Conservation (phyloP, 2,113 vertebrate genomes). For the Larimichthys polyactis region DNA sequence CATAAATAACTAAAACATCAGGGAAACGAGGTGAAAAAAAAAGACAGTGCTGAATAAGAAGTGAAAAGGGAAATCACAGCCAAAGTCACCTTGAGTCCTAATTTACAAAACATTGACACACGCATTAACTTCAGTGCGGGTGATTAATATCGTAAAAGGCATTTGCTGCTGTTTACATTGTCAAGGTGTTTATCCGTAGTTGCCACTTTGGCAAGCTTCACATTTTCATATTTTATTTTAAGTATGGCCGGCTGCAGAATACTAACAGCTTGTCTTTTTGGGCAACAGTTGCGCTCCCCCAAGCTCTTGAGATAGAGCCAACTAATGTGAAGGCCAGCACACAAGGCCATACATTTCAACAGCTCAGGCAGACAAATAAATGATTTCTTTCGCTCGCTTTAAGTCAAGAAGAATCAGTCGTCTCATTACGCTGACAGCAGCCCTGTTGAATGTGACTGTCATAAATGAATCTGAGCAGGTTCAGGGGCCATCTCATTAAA, state of each 20-base stretch:
- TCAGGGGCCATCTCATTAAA: constrained; percentile 73
- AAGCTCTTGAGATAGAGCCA: constrained; percentile 53
- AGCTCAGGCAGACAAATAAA: constrained; percentile 33
- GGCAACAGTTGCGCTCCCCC: constrained; percentile 35
- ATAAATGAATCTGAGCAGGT: constrained; percentile 57
- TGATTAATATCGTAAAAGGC: constrained; percentile 59
- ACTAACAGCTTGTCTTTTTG: constrained; percentile 44
- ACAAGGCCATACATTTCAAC: constrained; percentile 6
- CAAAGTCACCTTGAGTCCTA: constrained; percentile 79
- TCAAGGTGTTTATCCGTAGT: constrained; percentile 56
- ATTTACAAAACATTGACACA: constrained; percentile 62
- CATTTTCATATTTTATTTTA: constrained; percentile 40
- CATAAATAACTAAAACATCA: constrained; percentile 76
- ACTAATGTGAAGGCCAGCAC: not conserved
- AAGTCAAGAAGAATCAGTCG: constrained; percentile 35
- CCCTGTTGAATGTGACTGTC: constrained; percentile 31
- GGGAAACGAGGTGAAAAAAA: not conserved
- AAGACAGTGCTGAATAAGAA: constrained; percentile 41
- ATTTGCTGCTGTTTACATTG: constrained; percentile 54
- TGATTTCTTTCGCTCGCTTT: constrained; percentile 40
- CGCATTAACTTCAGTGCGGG: constrained; percentile 38
- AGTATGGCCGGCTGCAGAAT: constrained; percentile 24
- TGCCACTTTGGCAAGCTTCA: constrained; percentile 42
- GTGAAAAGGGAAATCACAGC: constrained; percentile 37
- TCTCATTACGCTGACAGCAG: constrained; percentile 52